Evolutionary conservation across 2,797 vertebrate genomes (phyloP), one percentile per base, ranked within the genome.

Genomic region (Ciconia nigra): DNA sequence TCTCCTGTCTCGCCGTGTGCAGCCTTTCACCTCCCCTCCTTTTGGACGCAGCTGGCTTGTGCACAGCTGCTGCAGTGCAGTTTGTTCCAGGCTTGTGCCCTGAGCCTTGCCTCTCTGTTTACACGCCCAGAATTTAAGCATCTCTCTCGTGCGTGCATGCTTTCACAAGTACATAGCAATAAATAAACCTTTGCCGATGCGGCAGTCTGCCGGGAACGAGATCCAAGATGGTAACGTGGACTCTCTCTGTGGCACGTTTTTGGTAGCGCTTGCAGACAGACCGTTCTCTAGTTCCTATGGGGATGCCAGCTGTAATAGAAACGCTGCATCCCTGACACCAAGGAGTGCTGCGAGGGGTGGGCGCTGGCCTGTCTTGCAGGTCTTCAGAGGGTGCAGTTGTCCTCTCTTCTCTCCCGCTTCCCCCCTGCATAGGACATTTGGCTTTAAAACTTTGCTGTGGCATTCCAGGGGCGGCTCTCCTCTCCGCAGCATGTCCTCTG

Each of bases 311-410:
- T 65, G 12, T 26, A 37, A 21, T 3, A 25, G 83, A 25, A 13
- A 7, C 0, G 17, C 49, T 57, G 42, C 28, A 3, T 15, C 24
- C 28, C 65, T 29, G 46, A 17, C 33, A 5, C n/a, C 3, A 4
- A 22, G 51, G 17, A 28, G 57, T 5, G 9, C 26, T 28, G 39
- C 2, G 2, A 39, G 52, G 44, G 39, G 3, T 15, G 19, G 41
- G 74, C 1, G 0, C 67, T 80, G 82, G 31, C 47, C n/a, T 61
- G 74, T 35, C 47, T 10, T 14, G 41, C 54, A 35, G 41, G 35
- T 26, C 41, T 20, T n/a, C 55, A 21, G 42, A 55, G 54, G 54
- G 35, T 28, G 54, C 59, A 37, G 41, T 37, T 5, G 6, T 24
- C 26, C 26, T 14, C 33, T 31, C 33, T 33, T 35, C 42, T 62